These are phyloP conservation scores for Agrilus planipennis DNA, from an alignment of 1,140 invertebrate genomes.

Conservation along the genomic window DNA sequence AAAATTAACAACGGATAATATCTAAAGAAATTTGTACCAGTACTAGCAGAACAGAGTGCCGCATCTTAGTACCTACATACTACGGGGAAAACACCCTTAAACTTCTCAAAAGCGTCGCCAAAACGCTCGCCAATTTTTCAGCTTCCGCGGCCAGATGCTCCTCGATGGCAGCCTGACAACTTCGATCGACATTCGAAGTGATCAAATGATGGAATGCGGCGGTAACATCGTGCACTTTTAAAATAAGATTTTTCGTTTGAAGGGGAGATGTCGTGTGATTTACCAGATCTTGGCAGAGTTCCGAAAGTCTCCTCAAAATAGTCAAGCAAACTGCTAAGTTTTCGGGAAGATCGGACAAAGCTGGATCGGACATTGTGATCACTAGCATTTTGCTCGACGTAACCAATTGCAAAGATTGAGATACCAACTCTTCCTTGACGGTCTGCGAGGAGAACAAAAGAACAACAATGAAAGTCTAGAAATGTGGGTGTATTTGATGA, in stretches of 20 bases:
- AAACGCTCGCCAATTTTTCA: conserved; percentile 64
- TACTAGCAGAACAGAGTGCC: too few relatives aligned
- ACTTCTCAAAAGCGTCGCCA: conserved; percentile 68
- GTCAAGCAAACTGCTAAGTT: conserved; percentile 59
- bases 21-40: too few relatives aligned
- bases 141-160: conserved; percentile 59
- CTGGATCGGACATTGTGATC: conserved; percentile 56
- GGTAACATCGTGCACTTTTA: conserved; percentile 67
- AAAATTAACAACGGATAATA: too few relatives aligned
- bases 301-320: conserved; percentile 51
- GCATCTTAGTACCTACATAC: too few relatives aligned
- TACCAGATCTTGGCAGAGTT: conserved; percentile 58
- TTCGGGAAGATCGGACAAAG: conserved; percentile 42
- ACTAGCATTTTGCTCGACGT: conserved; percentile 74
- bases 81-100: conserved; percentile 67
- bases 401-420: conserved; percentile 67
- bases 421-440: conserved; percentile 64
- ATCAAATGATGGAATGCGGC: conserved; percentile 61
- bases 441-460: conserved; percentile 37
- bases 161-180: conserved; percentile 39
- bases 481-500: too few relatives aligned
- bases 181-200: conserved; percentile 44
- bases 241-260: conserved; percentile 65
- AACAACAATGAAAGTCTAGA: too few relatives aligned
- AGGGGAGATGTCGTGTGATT: conserved; percentile 60